Evolutionary conservation across 2,113 vertebrate species (phyloP).

Genomic region (Euleptes europaea): DNA sequence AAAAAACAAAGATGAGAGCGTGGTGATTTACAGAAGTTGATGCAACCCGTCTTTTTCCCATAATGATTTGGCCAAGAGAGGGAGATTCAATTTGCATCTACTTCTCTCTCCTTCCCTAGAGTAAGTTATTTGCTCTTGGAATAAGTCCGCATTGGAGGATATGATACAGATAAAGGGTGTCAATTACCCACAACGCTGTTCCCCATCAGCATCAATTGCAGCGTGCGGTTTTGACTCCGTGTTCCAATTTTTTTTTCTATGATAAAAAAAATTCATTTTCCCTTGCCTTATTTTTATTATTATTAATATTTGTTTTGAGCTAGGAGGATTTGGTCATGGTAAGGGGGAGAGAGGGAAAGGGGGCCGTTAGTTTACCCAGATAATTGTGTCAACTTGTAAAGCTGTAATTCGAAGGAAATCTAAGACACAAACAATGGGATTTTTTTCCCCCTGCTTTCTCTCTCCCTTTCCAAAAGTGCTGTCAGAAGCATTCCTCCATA

Average conservation of each 20-base stretch:
- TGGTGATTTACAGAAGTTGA: not conserved
- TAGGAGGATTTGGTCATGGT: not conserved
- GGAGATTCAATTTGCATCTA: slow-evolving; percentile 21
- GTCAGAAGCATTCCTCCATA: slow-evolving; percentile 31
- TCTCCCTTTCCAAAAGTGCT: slow-evolving; percentile 14
- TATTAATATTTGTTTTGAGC: not conserved
- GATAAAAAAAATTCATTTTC: not conserved
- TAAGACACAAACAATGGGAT: slow-evolving; percentile 9
- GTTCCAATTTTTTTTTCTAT: not conserved
- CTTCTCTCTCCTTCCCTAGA: not conserved
- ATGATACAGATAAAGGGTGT: not conserved
- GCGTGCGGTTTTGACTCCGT: not conserved
- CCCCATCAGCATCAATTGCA: not conserved
- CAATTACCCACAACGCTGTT: not conserved
- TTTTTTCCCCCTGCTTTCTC: not conserved
- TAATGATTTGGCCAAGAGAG: slow-evolving; percentile 5
- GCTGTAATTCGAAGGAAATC: slow-evolving; percentile 28
- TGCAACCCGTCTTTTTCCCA: not conserved
- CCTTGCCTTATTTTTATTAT: not conserved
- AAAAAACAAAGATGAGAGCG: not conserved
- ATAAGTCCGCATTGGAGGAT: slow-evolving; percentile 5
- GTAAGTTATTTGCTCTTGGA: slow-evolving; percentile 14
- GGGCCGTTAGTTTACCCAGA: slow-evolving; percentile 6
- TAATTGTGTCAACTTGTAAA: slow-evolving; percentile 21
- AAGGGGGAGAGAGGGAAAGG: not conserved